Evolutionary conservation across 2,888 invertebrate species (phyloP).

Genomic region (Schizaphis graminum): DNA sequence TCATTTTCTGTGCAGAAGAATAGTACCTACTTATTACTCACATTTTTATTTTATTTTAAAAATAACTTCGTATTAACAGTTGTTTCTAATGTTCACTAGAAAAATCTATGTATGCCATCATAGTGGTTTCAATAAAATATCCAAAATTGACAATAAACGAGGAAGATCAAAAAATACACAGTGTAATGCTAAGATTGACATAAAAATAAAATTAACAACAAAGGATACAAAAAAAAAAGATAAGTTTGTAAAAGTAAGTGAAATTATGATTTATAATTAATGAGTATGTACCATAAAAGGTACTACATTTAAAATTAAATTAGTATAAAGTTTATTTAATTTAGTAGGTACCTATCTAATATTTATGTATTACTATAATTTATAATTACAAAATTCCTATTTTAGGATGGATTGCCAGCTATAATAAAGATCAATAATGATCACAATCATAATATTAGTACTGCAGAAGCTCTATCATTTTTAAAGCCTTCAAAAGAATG

Average conservation of each 20-base stretch:
- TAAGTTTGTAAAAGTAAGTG: slow-evolving; percentile 18
- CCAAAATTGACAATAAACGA: background rate
- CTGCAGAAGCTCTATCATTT: background rate
- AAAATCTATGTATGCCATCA: background rate
- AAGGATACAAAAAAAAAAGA: slow-evolving; percentile 14
- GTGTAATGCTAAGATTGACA: background rate
- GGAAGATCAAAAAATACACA: background rate
- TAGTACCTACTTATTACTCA: background rate
- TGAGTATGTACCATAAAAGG: no score
- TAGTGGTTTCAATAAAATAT: background rate
- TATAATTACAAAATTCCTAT: background rate
- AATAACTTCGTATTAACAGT: background rate
- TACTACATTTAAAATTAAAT: background rate
- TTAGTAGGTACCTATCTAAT: background rate
- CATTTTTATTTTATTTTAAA: background rate
- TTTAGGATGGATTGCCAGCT: background rate
- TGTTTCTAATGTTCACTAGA: background rate
- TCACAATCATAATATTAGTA: background rate
- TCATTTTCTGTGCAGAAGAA: background rate
- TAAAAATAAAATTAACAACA: background rate
- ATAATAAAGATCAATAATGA: background rate
- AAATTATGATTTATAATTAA: no score
- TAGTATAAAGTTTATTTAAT: background rate
- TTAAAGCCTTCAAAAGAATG: background rate
- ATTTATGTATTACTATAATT: background rate